phyloP scores from a whole-genome alignment of 2,113 vertebrate genomes.

The Pelusios castaneus region DNA sequence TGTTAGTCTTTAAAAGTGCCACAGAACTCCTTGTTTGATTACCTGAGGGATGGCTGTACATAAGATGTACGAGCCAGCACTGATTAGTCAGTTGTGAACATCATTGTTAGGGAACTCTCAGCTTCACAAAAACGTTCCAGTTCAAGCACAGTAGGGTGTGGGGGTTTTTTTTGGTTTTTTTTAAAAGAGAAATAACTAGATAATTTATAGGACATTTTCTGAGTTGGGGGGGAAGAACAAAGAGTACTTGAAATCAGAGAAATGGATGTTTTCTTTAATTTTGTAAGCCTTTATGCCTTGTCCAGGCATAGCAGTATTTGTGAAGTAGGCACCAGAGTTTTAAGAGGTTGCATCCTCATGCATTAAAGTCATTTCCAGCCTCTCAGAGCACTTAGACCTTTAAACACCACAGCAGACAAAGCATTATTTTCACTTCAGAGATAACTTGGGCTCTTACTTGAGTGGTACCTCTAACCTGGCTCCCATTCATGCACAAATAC shows the following conservation, averaged over 20 bases:
- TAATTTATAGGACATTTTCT: not conserved
- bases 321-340: not conserved
- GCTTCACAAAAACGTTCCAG: not conserved
- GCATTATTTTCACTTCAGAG: not conserved
- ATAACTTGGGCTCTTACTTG: not conserved
- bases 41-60: not conserved
- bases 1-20: too few relatives aligned
- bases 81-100: not conserved
- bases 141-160: not conserved
- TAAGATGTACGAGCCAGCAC: not conserved
- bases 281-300: too few relatives aligned
- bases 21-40: too few relatives aligned
- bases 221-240: not conserved
- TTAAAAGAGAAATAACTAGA: not conserved
- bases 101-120: not conserved
- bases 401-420: too few relatives aligned
- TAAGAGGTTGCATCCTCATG: too few relatives aligned
- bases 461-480: not conserved
- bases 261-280: not conserved
- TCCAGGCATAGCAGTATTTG: too few relatives aligned
- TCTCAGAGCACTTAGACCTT: not conserved
- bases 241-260: not conserved
- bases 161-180: not conserved
- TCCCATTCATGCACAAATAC: not conserved
- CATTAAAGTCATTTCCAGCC: not conserved